Conservation (phyloP, 1,140 invertebrate species). For the Melanaphis sacchari region DNA sequence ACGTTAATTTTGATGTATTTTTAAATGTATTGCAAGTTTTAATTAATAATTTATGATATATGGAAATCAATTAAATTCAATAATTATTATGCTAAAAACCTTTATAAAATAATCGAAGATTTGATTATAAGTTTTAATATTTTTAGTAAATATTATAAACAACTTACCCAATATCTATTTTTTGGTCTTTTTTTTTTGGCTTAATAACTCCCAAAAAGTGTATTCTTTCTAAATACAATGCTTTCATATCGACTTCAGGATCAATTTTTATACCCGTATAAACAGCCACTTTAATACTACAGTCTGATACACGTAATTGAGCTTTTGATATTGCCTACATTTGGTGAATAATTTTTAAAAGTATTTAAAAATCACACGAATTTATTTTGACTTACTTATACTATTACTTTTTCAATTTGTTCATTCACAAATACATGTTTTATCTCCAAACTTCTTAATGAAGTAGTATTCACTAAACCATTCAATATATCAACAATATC, state of each 20-base stretch:
- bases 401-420: constrained; percentile 20
- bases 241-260: neutral
- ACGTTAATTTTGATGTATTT: neutral
- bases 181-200: neutral
- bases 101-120: neutral
- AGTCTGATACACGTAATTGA: neutral
- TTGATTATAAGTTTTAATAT: neutral
- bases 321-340: neutral
- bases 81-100: neutral
- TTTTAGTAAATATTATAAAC: neutral
- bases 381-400: too few relatives aligned
- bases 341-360: neutral
- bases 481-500: constrained; percentile 29
- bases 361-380: neutral
- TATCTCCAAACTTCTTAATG: neutral
- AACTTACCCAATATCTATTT: constrained; percentile 33
- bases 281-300: neutral
- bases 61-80: neutral
- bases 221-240: neutral
- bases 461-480: neutral
- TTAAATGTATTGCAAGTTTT: neutral
- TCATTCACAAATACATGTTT: constrained; percentile 17
- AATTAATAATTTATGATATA: too few relatives aligned
- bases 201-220: neutral
- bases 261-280: neutral